Percentiles rank a stretch among this genome's conserved stretches.
Evolutionary conservation across 2,888 invertebrate species (phyloP).

Genomic region (Parelbella ahira): DNA sequence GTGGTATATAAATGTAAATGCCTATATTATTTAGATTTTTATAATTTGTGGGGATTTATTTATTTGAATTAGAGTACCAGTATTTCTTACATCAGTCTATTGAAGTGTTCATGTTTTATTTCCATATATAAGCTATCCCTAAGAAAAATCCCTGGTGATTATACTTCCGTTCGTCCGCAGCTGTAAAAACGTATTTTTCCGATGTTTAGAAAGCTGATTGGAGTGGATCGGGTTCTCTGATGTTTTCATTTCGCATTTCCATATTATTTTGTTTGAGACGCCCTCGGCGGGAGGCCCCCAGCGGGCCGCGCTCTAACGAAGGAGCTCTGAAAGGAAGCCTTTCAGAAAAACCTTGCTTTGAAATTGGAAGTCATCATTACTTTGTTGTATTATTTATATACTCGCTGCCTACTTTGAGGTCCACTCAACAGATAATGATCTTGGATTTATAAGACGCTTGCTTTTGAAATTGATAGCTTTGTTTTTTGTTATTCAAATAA

Average conservation of each 20-base stretch:
- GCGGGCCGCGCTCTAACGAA: slow-evolving; percentile 29
- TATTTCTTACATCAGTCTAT: too few relatives aligned
- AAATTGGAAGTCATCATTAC: slow-evolving; percentile 61
- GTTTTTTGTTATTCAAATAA: slow-evolving; percentile 10
- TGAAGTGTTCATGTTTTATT: too few relatives aligned
- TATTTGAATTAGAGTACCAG: too few relatives aligned
- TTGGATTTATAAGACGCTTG: neutral
- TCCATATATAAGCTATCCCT: too few relatives aligned
- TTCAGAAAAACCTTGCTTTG: slow-evolving; percentile 52
- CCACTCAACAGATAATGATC: slow-evolving; percentile 20
- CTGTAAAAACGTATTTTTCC: slow-evolving; percentile 39
- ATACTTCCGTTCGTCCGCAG: slow-evolving; percentile 21
- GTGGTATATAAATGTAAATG: too few relatives aligned
- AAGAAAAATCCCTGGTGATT: too few relatives aligned
- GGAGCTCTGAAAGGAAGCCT: slow-evolving; percentile 30
- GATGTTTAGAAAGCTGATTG: slow-evolving; percentile 44
- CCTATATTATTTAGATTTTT: too few relatives aligned
- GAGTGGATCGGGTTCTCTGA: slow-evolving; percentile 50
- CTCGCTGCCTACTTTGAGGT: slow-evolving; percentile 21
- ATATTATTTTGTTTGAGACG: slow-evolving; percentile 61
- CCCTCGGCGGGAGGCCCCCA: slow-evolving; percentile 16
- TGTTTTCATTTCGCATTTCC: slow-evolving; percentile 68
- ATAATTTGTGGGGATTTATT: too few relatives aligned
- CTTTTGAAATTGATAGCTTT: slow-evolving; percentile 11
- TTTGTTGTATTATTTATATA: slow-evolving; percentile 52